Evolutionary conservation across 1,140 invertebrate genomes (phyloP), one percentile per base, ranked within the genome.

Genomic region (Lineus longissimus): DNA sequence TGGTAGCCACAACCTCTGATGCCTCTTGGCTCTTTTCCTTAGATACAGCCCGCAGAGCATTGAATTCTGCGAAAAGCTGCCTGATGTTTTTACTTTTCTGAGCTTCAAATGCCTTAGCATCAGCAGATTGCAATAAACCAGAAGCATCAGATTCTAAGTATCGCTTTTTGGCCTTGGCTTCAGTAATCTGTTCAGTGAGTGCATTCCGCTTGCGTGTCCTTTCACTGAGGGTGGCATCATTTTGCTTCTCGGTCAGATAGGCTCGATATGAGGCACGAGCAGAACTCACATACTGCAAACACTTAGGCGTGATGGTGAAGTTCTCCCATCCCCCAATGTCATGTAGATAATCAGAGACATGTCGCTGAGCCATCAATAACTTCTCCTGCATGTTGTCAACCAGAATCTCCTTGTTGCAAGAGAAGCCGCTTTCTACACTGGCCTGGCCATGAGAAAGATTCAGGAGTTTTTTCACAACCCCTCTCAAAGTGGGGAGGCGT

Each of bases 371-470:
- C 31, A 74, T 51, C 2, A 73, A 17, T 19, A 40, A 29, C 17
- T 74, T 25, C 27, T 69, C 47, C 55, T 30, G 31, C 29, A 75
- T 23, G 63, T 75, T 73, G 61, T 69, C 69, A 0, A 61, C 60
- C 17, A 40, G 45, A 13, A 70, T 36, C 45, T 72, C 60, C 56
- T 73, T 72, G 43, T 72, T 73, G 25, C 70, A 47, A 22, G 62
- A 70, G 62, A 75, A 73, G 1, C 72, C 72, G 25, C 68, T 62
- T 56, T 75, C 73, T 22, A 75, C 70, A 11, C 6, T 47, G 2
- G 72, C 67, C 22, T 75, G 67, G 15, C 73, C 73, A 68, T 75
- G 73, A 1, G 68, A 72, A 13, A 69, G 62, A 15, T 64, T 17
- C 30, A 70, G 30, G 6, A 71, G 29, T n/a, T n/a, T n/a, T n/a